Base-by-base conservation (phyloP, 2,888 invertebrate genomes). In the Lasius platythorax region DNA sequence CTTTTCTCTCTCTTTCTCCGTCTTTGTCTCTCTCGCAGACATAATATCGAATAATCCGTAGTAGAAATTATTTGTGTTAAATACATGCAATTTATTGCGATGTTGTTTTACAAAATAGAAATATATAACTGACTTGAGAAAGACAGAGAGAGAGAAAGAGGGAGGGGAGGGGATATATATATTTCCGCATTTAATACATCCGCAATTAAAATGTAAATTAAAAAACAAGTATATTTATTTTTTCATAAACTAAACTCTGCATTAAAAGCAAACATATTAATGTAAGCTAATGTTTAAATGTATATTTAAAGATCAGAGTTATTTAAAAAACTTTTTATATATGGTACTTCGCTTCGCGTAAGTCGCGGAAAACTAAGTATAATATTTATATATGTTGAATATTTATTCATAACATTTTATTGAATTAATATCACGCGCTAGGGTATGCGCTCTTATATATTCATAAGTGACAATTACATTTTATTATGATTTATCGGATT, bases 401-500 rank as follows among this genome's bases (percentile, higher is more conserved):
- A 75, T 50, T 72, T 63, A 9, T 74, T 61, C 11, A 23, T 15
- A 30, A 74, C 33, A 56, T 58, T 73, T 53, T 37, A 72, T 79
- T 79, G 33, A 79, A 74, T 74, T 79, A 72, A 72, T 30, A 74
- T 46, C 43, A 74, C 58, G 46, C 75, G 79, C 33, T 58, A 74
- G 43, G 9, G n/a, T 30, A 50, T 50, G 8, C 6, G 37, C 53
- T 72, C 53, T 78, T 72, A 76, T 72, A 33, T 79, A 79, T 79
- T 75, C 61, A 74, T 61, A 75, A 74, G 61, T 79, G 46, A 74
- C 76, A 75, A 81, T 75, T 75, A 61, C 18, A 75, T 63, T 81
- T 81, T 61, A 81, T 81, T 81, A 74, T 61, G 75, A 74, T 79
- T 74, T 79, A 79, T 75, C 76, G 76, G 46, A 75, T 81, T 74